Base-by-base conservation (phyloP, 2,797 vertebrate species). In the Neomorphus geoffroyi region DNA sequence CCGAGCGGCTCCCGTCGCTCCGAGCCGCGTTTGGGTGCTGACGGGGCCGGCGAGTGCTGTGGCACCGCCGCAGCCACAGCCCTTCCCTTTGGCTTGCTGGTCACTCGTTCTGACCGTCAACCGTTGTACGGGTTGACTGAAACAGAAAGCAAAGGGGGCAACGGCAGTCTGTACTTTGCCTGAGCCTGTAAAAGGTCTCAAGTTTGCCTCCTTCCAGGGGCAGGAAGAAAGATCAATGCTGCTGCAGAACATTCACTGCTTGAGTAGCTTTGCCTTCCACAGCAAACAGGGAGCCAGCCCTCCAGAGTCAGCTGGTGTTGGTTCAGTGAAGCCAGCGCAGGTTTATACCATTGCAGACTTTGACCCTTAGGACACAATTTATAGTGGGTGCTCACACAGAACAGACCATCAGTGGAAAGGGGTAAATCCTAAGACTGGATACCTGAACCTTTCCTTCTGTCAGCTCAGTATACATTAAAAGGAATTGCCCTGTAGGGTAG, bases 51-150 rank as follows among this genome's bases (percentile, higher is more conserved):
- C 5, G 23, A 61, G 46, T 8, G 50, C 33, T 37, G 17, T 7
- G 33, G 35, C 48, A 43, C 22, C 0, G 0, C 9, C 0, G 0
- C 43, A n/a, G 6, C 10, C 1, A 30, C 39, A 50, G n/a, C 18
- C 30, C 27, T 53, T 46, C 28, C 10, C 41, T 78, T 88, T 33
- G 50, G 12, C 23, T 83, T 37, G 19, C 7, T 46, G 54, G 17
- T 67, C 53, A 30, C 3, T 16, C 37, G 24, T 60, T 81, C 60
- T 24, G 11, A 11, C 90, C 30, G 2, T 65, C 19, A 78, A 41
- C 39, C n/a, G 26, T 12, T 4, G 12, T 28, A 18, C 21, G 48
- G 10, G 10, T 56, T 86, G 72, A 80, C 74, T 69, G 72, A 71
- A 71, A 77, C 2, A 45, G 56, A 53, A 53, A 72, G 46, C 18